Evolutionary conservation across 2,888 invertebrate genomes (phyloP), one percentile per base, ranked within the genome.

Genomic region (Ischnus inquisitorius): DNA sequence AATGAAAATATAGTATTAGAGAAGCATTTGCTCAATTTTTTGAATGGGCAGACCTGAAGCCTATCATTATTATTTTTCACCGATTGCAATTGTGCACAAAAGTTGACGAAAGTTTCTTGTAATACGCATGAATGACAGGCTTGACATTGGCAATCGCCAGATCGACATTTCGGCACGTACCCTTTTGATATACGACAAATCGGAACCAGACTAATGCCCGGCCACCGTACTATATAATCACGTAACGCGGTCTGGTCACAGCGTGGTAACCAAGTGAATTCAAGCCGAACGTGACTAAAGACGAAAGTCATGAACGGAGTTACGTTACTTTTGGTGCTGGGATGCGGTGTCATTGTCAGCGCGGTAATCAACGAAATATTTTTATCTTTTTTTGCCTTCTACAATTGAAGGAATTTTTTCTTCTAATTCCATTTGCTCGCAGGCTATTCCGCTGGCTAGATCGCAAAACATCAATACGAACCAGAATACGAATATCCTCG

Each of bases 101-200:
- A 12, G 41, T 19, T 2, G n/a, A 71, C 39, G 4, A 65, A 71
- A 69, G 51, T 82, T 75, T 25, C 39, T 39, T 39, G 65, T 34
- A 41, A 65, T 65, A 46, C n/a, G 46, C 57, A 62, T 69, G 85
- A 80, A 41, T 81, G 85, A 62, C 85, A 77, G 60, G 77, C 68
- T 34, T 57, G 64, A 54, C 54, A 85, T 79, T 79, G 77, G 57
- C 68, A 82, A 80, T 71, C 74, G 74, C 60, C 72, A 75, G 10
- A 60, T 51, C 51, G 57, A 43, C 46, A n/a, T 54, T 75, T 62
- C 48, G 16, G 60, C 79, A 22, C 39, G 67, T 80, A 82, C 74
- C 62, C 51, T 69, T 34, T 83, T 85, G 85, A 85, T 83, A 85
- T 83, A 85, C 83, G 83, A 83, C 80, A 60, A 16, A 69, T 41